These are phyloP conservation scores for Sarcophaga subvicina DNA, from an alignment of 2,888 invertebrate genomes.

Conservation along the genomic window DNA sequence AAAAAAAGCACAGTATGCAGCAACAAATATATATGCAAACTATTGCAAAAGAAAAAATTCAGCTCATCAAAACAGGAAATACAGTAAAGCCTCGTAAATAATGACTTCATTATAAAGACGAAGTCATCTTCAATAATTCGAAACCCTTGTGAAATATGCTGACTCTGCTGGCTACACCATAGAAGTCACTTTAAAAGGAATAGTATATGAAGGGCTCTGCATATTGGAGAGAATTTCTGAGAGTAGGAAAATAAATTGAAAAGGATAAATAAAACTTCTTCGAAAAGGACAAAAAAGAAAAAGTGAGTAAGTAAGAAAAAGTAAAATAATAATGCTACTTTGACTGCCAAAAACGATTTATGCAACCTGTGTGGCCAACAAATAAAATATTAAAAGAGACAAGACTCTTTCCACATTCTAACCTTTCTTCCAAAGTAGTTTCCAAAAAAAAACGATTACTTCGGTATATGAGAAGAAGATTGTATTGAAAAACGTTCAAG, in stretches of 20 bases:
- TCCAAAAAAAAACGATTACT: not conserved
- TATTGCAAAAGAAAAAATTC: not conserved
- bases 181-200: not conserved
- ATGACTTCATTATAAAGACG: not conserved
- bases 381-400: conserved; percentile 55
- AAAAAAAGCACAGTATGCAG: not conserved
- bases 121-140: not conserved
- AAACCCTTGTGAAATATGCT: not conserved
- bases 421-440: too few relatives aligned
- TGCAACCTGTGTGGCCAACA: conserved; percentile 60
- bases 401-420: not conserved
- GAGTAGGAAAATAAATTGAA: not conserved
- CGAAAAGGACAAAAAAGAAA: not conserved
- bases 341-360: conserved; percentile 63
- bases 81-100: conserved; percentile 12
- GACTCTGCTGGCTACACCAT: not conserved
- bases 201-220: not conserved
- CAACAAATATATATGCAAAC: conserved; percentile 21
- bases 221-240: not conserved
- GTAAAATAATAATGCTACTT: conserved; percentile 50
- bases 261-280: not conserved
- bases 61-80: not conserved
- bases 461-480: not conserved
- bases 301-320: conserved; percentile 33
- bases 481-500: not conserved